Conservation (phyloP, 1,140 invertebrate genomes). For the Nylanderia fulva region DNA sequence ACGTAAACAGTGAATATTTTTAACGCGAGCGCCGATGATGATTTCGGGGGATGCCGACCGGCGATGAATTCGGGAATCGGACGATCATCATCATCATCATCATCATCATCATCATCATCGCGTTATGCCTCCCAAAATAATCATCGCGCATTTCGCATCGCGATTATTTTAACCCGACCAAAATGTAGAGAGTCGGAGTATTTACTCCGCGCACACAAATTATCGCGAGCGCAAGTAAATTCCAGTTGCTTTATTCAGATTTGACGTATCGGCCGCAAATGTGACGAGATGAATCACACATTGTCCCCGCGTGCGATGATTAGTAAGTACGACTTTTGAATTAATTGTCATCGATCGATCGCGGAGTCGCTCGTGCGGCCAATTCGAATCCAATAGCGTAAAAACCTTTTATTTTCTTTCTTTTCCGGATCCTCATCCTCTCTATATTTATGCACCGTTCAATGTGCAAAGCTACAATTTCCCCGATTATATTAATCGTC, state of each 20-base stretch:
- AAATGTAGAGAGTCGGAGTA: conserved; percentile 54
- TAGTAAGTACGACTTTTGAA: conserved; percentile 62
- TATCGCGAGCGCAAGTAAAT: conserved; percentile 68
- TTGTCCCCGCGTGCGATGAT: conserved; percentile 63
- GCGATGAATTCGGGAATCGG: conserved; percentile 60
- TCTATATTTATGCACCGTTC: conserved; percentile 31
- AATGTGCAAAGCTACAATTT: conserved; percentile 9
- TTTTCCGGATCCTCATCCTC: conserved; percentile 23
- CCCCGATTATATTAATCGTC: conserved; percentile 16
- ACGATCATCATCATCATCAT: too few relatives aligned
- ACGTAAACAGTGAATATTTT: conserved; percentile 73
- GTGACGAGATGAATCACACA: conserved; percentile 61
- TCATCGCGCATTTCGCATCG: conserved; percentile 63
- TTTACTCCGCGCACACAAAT: conserved; percentile 69
- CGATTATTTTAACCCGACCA: conserved; percentile 71
- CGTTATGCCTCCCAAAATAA: conserved; percentile 66
- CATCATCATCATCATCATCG: too few relatives aligned
- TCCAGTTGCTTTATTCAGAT: conserved; percentile 65
- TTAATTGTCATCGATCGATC: conserved; percentile 61
- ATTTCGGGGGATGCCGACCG: conserved; percentile 60
- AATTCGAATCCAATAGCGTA: conserved; percentile 44
- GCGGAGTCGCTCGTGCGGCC: conserved; percentile 43
- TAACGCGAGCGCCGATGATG: conserved; percentile 46
- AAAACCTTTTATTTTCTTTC: conserved; percentile 54
- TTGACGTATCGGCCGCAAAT: conserved; percentile 61